Percentiles rank a stretch among this genome's conserved stretches.
These are phyloP conservation scores for Macrocentrus cingulum DNA, from an alignment of 1,140 invertebrate species.

Conservation along the genomic window DNA sequence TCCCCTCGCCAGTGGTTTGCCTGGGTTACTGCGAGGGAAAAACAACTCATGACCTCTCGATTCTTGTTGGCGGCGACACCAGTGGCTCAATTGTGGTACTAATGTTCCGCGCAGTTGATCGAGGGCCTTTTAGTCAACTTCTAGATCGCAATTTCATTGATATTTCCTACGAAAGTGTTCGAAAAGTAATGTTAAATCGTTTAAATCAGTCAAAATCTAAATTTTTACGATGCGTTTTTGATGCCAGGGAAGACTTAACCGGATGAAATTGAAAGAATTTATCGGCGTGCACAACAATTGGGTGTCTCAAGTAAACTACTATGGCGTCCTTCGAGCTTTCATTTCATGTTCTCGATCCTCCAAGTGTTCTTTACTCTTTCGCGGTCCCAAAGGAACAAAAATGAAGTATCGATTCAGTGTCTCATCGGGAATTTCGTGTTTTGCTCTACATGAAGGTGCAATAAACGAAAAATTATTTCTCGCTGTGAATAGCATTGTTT, in stretches of 20 bases:
- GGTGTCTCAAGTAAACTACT: conserved; percentile 68
- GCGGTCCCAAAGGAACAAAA: conserved; percentile 36
- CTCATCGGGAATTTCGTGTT: conserved; percentile 47
- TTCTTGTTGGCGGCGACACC: conserved; percentile 68
- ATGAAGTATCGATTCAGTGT: conserved; percentile 42
- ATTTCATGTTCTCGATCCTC: conserved; percentile 43
- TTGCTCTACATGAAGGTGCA: conserved; percentile 47
- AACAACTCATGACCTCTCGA: conserved; percentile 64
- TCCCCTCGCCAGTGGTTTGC: conserved; percentile 60
- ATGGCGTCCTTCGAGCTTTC: conserved; percentile 54
- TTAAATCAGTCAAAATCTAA: conserved; percentile 5
- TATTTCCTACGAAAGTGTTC: conserved; percentile 62
- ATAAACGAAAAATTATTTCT: conserved; percentile 8
- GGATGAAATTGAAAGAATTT: conserved; percentile 59
- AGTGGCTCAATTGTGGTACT: conserved; percentile 67
- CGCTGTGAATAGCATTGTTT: background rate
- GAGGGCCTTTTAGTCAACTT: conserved; percentile 68
- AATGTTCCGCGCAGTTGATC: conserved; percentile 60
- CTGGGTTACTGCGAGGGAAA: no score
- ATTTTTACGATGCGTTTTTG: conserved; percentile 6
- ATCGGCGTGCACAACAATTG: conserved; percentile 63
- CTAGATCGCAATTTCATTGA: conserved; percentile 61
- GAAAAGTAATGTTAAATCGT: conserved; percentile 46
- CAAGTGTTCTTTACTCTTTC: conserved; percentile 40
- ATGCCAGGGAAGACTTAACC: conserved; percentile 41